Evolutionary conservation across 2,797 vertebrate genomes (phyloP), one percentile per base, ranked within the genome.

Genomic region (Stomatorhinus walkeri): DNA sequence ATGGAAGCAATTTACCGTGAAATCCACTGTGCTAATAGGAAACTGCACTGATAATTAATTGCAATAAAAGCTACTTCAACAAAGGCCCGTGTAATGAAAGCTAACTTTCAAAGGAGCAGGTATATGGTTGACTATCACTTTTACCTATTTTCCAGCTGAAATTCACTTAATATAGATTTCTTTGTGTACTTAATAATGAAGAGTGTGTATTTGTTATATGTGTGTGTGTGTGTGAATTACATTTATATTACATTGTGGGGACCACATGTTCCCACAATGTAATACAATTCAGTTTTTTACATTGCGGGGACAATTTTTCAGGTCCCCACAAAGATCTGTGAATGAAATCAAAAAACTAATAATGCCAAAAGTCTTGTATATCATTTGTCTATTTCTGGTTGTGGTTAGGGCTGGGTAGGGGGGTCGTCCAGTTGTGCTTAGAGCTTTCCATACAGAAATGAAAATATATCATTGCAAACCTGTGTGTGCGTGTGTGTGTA

Each of bases 61-160:
- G 59, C 40, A 89, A 68, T 52, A 85, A 89, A 89, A 19, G 7
- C 22, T 81, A 10, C 19, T 85, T 85, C 16, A 85, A 36, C 22
- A 85, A 64, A n/a, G 22, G 16, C 19, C 22, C 10, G 2, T 68
- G 7, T 22, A 68, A 85, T 52, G 56, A 85, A 24, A 8, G 36
- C 2, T 68, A 28, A 61, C 59, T 19, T n/a, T 56, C n/a, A 22
- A 24, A 83, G 79, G 54, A 88, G 12, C 22, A 5, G 40, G 52
- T 24, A 22, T 64, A 36, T 14, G 83, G 24, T 81, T 28, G 40
- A 51, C 22, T n/a, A 3, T 49, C 16, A 10, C 1, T 52, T 48
- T 54, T 87, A 56, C 40, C 79, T 64, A 85, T 79, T n/a, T 54
- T 54, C 32, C 51, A 72, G 32, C 9, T 81, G 24, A 89, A 79